These are phyloP conservation scores for Cephus runcator DNA, from an alignment of 2,888 invertebrate species.

Conservation along the genomic window DNA sequence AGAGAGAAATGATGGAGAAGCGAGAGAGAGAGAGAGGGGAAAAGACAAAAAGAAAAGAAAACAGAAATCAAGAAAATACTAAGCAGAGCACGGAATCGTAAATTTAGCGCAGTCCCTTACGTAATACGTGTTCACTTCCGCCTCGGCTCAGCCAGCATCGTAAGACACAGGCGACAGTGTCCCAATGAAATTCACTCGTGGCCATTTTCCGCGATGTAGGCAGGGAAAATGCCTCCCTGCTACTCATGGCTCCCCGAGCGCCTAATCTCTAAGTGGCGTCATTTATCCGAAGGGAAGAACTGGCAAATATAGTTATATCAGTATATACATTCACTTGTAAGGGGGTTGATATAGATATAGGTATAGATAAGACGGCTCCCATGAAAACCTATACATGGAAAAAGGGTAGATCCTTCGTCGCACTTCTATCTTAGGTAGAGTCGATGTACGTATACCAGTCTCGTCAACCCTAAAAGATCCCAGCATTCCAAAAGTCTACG, in stretches of 20 bases:
- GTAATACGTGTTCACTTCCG: not conserved
- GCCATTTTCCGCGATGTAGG: constrained; percentile 38
- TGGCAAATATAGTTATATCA: constrained; percentile 26
- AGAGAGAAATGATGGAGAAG: not conserved
- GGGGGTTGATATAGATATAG: not conserved
- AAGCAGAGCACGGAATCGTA: not conserved
- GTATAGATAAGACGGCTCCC: constrained; percentile 25
- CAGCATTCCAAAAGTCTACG: constrained; percentile 35
- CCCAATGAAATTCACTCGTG: constrained; percentile 10
- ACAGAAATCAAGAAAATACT: not conserved
- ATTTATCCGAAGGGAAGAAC: constrained; percentile 47
- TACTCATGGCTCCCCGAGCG: constrained; percentile 37
- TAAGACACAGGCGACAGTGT: not conserved
- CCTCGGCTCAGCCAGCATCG: not conserved
- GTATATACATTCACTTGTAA: not conserved
- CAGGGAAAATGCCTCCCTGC: constrained; percentile 39
- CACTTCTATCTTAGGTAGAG: not conserved
- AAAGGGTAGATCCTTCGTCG: not conserved
- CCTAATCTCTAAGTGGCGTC: constrained; percentile 55
- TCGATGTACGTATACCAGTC: constrained; percentile 25
- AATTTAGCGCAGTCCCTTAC: not conserved
- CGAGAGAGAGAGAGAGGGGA: too few relatives aligned
- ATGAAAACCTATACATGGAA: constrained; percentile 9
- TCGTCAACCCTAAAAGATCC: constrained; percentile 41
- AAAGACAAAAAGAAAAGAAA: not conserved